These are phyloP conservation scores for Myotis brandtii DNA, from an alignment of 2,113 vertebrate genomes.

Conservation along the genomic window DNA sequence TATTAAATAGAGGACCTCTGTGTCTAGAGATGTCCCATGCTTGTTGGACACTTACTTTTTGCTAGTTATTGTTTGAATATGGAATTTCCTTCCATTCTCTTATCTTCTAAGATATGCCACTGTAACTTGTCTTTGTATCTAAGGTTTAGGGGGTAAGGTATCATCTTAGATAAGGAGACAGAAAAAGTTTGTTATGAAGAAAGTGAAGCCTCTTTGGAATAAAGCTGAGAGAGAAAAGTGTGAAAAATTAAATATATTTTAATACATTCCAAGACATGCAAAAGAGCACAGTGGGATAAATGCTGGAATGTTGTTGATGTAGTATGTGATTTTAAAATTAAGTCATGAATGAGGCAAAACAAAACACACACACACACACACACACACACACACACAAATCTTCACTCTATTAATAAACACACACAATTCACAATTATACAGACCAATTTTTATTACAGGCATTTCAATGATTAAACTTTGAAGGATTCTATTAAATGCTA, in stretches of 20 bases:
- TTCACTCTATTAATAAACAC: neutral
- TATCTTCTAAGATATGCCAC: neutral
- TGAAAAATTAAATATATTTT: neutral
- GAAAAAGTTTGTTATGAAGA: neutral
- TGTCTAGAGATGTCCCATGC: neutral
- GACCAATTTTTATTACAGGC: conserved; percentile 76
- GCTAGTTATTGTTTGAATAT: neutral
- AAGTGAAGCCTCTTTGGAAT: neutral
- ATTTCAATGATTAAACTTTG: conserved; percentile 62
- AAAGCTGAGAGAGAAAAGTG: neutral
- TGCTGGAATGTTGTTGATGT: neutral
- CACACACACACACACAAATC: neutral
- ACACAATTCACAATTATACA: neutral
- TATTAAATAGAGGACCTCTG: neutral
- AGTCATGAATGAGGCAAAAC: too few species aligned
- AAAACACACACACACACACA: too few species aligned
- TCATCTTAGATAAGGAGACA: neutral
- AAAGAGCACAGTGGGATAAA: neutral
- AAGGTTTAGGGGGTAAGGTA: neutral
- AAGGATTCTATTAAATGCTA: conserved; percentile 34
- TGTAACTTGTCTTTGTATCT: neutral
- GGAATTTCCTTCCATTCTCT: neutral
- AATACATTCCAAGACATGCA: neutral
- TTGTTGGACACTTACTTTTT: neutral
- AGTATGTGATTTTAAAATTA: neutral